Conservation (phyloP, 2,888 invertebrate species). For the Fissipunctia ypsillon region DNA sequence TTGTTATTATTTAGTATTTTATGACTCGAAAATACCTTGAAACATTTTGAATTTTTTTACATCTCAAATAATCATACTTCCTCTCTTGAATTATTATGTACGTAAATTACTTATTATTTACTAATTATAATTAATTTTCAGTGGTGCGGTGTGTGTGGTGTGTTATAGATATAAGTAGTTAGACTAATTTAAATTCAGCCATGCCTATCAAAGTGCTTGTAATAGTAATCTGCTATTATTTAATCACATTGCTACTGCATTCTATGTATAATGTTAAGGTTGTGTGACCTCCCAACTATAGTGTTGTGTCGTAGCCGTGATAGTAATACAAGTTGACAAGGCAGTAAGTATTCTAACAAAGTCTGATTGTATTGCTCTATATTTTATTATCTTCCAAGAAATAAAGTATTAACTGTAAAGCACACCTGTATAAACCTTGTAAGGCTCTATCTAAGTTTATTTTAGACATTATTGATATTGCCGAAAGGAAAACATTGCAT, state of each 20-base stretch:
- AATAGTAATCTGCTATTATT: constrained; percentile 10
- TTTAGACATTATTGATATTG: not conserved
- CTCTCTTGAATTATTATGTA: not conserved
- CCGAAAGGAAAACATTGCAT: not conserved
- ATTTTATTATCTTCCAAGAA: not conserved
- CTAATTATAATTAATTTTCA: not conserved
- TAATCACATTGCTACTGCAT: constrained; percentile 16
- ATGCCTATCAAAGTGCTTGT: not conserved
- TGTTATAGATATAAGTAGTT: not conserved
- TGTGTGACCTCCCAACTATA: not conserved
- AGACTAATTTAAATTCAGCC: not conserved
- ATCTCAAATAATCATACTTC: not conserved
- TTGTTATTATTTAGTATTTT: not conserved
- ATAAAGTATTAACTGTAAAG: not conserved
- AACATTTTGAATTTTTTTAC: not conserved
- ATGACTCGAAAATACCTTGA: not conserved
- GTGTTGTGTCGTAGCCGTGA: not conserved
- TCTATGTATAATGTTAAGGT: constrained; percentile 1
- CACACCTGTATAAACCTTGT: not conserved
- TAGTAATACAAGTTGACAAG: not conserved
- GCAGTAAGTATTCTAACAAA: not conserved
- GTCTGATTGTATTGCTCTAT: not conserved
- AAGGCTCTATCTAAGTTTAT: not conserved
- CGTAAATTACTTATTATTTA: not conserved
- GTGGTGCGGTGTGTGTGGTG: too few relatives aligned